Evolutionary conservation across 2,888 invertebrate genomes (phyloP), one percentile per base, ranked within the genome.

Genomic region (Diarsia rubi): DNA sequence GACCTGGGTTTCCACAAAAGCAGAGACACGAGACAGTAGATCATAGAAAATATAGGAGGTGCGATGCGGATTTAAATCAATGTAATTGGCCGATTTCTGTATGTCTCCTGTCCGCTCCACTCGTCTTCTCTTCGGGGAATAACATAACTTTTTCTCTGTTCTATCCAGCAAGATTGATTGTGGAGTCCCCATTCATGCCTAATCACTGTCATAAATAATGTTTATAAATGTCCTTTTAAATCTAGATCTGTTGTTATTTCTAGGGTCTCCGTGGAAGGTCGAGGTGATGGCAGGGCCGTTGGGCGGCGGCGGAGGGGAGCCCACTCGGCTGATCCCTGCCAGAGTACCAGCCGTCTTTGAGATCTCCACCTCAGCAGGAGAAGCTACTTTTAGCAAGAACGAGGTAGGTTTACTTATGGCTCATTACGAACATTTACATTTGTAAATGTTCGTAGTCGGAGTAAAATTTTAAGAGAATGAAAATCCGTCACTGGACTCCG

Each of bases 191-290:
- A 31, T 59, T 12, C 6, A 3, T 59, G 27, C 44, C 12, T n/a
- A 9, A 57, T 45, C 45, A 16, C n/a, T 45, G 6, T 64, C 49
- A 12, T 60, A 3, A 2, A 12, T 60, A 3, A 2, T 24, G 11
- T 24, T 54, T 24, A 24, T 54, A n/a, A 14, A 8, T 52, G 11
- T 16, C 19, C 42, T 49, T 63, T 52, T 54, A 47, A 64, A 21
- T 42, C 9, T 21, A 37, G 24, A 1, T 0, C 1, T 9, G 37
- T n/a, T 78, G 9, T 54, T 71, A 65, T 73, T 73, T 86, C 0
- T 96, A 99, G 99, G 99, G 90, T 99, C 99, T 96, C 99, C 99
- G 96, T 99, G 99, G 99, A 98, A 98, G 97, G 98, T 99, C 92
- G 98, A 98, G 96, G 98, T 99, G 94, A 98, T 98, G 98, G 98